phyloP scores from a whole-genome alignment of 1,140 invertebrate species.

The Caenorhabditis briggsae region DNA sequence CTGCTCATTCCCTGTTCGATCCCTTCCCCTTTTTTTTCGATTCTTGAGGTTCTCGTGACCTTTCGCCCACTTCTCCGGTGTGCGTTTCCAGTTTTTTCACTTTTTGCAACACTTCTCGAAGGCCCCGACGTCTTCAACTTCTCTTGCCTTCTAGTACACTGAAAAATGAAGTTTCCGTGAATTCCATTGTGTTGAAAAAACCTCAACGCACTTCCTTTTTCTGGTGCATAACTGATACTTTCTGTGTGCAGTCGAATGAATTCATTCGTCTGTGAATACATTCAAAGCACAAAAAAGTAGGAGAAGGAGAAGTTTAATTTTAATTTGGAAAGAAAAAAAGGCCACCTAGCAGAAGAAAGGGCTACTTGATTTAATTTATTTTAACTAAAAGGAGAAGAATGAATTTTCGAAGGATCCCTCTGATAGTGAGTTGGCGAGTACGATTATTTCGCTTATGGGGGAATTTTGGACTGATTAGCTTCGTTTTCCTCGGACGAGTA shows the following conservation, averaged over 20 bases:
- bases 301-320: background rate
- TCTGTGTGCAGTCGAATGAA: background rate
- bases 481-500: slow-evolving; percentile 14
- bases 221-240: slow-evolving; percentile 50
- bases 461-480: background rate
- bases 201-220: slow-evolving; percentile 33
- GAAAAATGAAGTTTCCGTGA: slow-evolving; percentile 50
- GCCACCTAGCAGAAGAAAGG: background rate
- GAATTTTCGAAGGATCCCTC: background rate
- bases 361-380: slow-evolving; percentile 31
- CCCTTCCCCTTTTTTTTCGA: background rate
- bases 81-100: too few species aligned
- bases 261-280: background rate
- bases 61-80: slow-evolving; percentile 3
- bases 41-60: slow-evolving; percentile 17
- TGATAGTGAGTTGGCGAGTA: background rate
- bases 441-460: background rate
- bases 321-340: background rate
- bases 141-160: slow-evolving; percentile 4
- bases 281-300: slow-evolving; percentile 18
- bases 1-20: background rate
- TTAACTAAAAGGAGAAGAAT: background rate
- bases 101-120: background rate
- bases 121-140: background rate
- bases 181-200: slow-evolving; percentile 33